Percentiles rank a stretch among this genome's conserved stretches.
These are phyloP conservation scores for Copidosoma floridanum DNA, from an alignment of 1,140 invertebrate genomes.

Conservation along the genomic window DNA sequence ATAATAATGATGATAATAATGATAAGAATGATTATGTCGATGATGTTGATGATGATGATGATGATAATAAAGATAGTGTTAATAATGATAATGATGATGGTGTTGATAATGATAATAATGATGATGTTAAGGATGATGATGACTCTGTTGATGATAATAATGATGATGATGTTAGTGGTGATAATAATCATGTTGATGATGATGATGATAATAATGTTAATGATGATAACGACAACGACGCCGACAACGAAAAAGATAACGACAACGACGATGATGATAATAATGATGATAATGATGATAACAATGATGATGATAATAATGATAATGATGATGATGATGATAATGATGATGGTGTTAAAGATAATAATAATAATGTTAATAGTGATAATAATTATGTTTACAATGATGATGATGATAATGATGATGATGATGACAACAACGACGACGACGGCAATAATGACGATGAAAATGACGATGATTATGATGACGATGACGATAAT, in stretches of 20 bases:
- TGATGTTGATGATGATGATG: no score
- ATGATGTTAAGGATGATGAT: no score
- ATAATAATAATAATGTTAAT: background rate
- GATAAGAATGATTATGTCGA: no score
- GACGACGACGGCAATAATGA: background rate
- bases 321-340: background rate
- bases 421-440: background rate
- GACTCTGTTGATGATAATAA: no score
- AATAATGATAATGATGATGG: no score
- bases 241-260: background rate
- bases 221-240: no score
- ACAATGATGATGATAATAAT: background rate
- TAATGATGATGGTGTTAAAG: background rate
- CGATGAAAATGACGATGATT: no score
- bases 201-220: background rate
- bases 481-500: background rate
- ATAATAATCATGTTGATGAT: no score
- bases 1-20: background rate
- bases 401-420: background rate
- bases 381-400: no score
- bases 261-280: background rate
- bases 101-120: no score
- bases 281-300: background rate
- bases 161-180: no score
- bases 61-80: no score